Conservation (phyloP, 37 sponge, comb jelly and placozoan genomes). For the Lycopodina hypogea region DNA sequence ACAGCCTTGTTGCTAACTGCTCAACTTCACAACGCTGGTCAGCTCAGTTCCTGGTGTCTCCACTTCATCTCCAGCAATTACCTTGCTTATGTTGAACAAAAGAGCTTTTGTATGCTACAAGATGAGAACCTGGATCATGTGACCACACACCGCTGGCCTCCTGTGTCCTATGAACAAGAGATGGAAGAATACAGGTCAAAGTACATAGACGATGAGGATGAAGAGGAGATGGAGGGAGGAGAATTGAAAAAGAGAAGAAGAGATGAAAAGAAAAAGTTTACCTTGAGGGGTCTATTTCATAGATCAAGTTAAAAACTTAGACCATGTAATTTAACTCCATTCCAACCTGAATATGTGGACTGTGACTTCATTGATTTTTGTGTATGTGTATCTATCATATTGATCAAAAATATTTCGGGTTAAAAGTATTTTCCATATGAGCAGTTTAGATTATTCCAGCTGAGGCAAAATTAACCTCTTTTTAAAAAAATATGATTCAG, state of each 20-base stretch:
- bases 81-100: slow-evolving; percentile 48
- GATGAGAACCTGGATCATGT: slow-evolving; percentile 33
- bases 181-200: slow-evolving; percentile 80
- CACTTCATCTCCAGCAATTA: slow-evolving; percentile 87
- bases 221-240: not conserved
- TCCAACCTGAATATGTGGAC: no score
- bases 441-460: no score
- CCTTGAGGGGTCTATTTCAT: no score
- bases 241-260: not conserved
- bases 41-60: slow-evolving; percentile 79
- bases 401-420: no score
- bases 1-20: slow-evolving; percentile 67
- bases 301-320: no score
- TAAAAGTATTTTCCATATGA: no score
- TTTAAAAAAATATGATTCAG: no score
- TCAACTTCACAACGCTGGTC: slow-evolving; percentile 81
- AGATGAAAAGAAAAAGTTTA: not conserved
- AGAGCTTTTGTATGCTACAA: slow-evolving; percentile 39
- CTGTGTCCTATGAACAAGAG: slow-evolving; percentile 60
- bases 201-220: slow-evolving; percentile 46
- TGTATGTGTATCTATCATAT: no score
- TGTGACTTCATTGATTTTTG: no score
- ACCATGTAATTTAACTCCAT: no score
- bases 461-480: no score
- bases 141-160: slow-evolving; percentile 75